Conservation (phyloP, 2,888 invertebrate genomes). For the Agrotis puta region DNA sequence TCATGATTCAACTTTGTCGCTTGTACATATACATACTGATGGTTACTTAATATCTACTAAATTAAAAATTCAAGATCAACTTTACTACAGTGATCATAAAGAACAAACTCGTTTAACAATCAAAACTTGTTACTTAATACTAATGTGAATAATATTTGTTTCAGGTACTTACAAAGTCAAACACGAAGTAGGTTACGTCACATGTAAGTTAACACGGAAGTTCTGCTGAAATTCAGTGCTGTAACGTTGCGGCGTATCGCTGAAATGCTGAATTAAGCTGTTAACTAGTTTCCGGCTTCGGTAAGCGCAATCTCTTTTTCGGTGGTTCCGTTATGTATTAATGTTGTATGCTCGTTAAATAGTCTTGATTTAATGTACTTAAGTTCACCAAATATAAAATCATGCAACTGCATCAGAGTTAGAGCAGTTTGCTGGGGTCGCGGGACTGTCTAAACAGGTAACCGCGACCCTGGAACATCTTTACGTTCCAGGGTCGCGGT, state of each 20-base stretch:
- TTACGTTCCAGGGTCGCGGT: too few relatives aligned
- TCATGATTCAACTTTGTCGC: too few relatives aligned
- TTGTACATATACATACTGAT: too few relatives aligned
- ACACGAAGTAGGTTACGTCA: conserved; percentile 28
- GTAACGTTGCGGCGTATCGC: conserved; percentile 11
- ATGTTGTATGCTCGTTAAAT: neutral
- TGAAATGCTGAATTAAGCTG: conserved; percentile 16
- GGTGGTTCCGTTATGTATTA: neutral
- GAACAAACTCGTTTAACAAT: neutral
- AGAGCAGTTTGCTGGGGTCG: too few relatives aligned
- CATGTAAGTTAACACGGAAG: conserved; percentile 37
- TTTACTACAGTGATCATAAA: neutral
- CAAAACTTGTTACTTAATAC: conserved; percentile 7
- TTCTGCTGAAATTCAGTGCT: conserved; percentile 38
- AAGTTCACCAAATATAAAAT: too few relatives aligned
- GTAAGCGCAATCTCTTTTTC: conserved; percentile 26
- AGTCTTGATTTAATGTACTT: neutral
- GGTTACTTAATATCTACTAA: too few relatives aligned
- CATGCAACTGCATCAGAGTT: too few relatives aligned
- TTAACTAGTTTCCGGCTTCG: conserved; percentile 28
- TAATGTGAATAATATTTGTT: conserved; percentile 46
- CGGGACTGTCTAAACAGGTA: too few relatives aligned
- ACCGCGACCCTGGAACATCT: too few relatives aligned
- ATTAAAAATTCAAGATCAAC: neutral
- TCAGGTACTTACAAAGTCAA: conserved; percentile 41